Percentiles rank a stretch among this genome's conserved stretches.
These are phyloP conservation scores for Pelochelys cantorii DNA, from an alignment of 2,797 vertebrate genomes.

Conservation along the genomic window DNA sequence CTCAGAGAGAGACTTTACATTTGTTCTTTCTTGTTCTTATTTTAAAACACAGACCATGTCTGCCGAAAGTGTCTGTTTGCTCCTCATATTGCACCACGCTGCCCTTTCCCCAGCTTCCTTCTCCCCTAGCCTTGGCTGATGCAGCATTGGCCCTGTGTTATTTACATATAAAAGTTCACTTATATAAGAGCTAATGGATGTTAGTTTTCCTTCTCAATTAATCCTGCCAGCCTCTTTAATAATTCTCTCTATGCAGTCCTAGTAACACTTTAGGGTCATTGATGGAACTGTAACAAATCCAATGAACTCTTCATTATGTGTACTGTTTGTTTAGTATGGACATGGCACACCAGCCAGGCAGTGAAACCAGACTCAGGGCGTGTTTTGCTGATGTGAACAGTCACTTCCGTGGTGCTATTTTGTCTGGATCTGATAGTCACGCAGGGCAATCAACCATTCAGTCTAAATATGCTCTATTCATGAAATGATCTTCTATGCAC, in stretches of 20 bases:
- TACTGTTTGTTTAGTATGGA: background rate
- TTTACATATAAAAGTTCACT: background rate
- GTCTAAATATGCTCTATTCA: background rate
- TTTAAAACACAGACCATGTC: background rate
- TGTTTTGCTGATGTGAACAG: accelerated
- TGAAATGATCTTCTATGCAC: background rate
- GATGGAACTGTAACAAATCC: background rate
- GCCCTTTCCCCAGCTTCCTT: background rate
- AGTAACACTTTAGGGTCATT: background rate
- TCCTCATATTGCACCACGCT: background rate
- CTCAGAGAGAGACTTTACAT: background rate
- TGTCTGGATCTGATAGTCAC: background rate
- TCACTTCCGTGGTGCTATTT: accelerated
- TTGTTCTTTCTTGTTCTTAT: background rate
- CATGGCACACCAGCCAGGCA: background rate
- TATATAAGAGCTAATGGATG: background rate
- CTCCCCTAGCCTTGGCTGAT: background rate
- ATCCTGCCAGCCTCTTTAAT: background rate
- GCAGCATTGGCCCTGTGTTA: background rate
- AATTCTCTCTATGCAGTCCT: background rate
- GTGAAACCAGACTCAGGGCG: accelerated
- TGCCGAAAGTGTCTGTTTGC: background rate
- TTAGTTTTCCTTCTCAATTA: accelerated
- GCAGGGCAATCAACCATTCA: background rate
- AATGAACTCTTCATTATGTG: accelerated